Evolutionary conservation across 2,797 vertebrate genomes (phyloP).

Genomic region (Miopithecus talapoin): DNA sequence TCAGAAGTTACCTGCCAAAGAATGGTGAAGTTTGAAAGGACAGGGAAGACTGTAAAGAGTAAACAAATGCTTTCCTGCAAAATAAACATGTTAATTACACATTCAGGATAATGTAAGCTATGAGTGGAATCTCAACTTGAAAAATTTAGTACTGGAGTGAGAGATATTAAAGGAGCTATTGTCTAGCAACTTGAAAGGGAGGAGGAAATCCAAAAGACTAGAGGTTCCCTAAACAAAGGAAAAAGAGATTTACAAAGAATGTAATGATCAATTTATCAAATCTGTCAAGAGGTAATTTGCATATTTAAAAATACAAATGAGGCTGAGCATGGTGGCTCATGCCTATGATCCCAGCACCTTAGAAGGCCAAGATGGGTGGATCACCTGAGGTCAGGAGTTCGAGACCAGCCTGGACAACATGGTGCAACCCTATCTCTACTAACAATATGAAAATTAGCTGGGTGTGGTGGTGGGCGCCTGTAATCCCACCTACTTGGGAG

Average conservation of each 20-base stretch:
- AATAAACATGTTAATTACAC: neutral
- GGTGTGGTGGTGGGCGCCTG: neutral
- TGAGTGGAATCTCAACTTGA: neutral
- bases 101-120: neutral
- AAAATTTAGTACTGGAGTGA: neutral
- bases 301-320: neutral
- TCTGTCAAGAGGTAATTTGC: neutral
- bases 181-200: neutral
- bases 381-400: neutral
- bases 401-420: neutral
- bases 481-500: neutral
- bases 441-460: neutral
- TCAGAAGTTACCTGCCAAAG: neutral
- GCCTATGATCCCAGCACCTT: neutral
- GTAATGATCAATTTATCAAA: neutral
- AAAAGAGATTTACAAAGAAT: neutral
- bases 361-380: neutral
- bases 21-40: neutral
- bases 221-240: neutral
- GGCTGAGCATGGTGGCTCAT: neutral
- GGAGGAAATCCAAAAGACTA: neutral
- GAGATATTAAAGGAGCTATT: neutral
- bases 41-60: neutral
- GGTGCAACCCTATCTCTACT: neutral
- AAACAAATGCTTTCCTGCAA: neutral